Evolutionary conservation across 2,888 invertebrate genomes (phyloP).

Genomic region (Operophtera brumata): DNA sequence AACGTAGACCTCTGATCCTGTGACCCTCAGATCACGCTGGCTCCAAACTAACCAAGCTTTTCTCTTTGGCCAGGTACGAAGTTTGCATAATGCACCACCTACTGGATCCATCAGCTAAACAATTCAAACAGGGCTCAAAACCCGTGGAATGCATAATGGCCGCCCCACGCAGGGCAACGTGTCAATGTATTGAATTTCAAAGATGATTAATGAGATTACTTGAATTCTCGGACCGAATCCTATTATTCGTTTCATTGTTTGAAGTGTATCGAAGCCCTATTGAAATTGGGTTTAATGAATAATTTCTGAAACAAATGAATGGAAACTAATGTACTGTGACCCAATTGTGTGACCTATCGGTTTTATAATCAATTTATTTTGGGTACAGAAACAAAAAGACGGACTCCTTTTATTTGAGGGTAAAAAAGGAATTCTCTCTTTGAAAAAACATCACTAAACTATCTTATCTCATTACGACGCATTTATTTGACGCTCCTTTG

Average conservation of each 20-base stretch:
- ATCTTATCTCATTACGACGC: too few relatives aligned
- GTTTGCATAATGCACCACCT: neutral
- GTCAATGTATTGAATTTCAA: conserved; percentile 78
- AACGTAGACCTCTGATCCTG: too few relatives aligned
- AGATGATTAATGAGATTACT: conserved; percentile 75
- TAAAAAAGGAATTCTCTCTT: too few relatives aligned
- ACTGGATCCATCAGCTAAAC: conserved; percentile 9
- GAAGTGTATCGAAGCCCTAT: conserved; percentile 30
- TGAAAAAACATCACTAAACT: too few relatives aligned
- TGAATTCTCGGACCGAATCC: conserved; percentile 55
- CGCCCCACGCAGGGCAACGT: conserved; percentile 50
- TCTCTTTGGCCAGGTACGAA: too few relatives aligned
- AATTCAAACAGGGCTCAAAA: conserved; percentile 41
- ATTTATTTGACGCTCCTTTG: too few relatives aligned
- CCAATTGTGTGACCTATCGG: neutral
- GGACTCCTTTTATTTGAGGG: too few relatives aligned
- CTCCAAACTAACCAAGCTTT: too few relatives aligned
- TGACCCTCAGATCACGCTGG: too few relatives aligned
- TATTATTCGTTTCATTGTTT: conserved; percentile 51
- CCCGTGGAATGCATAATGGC: conserved; percentile 63
- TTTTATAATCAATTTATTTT: too few relatives aligned
- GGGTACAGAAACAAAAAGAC: too few relatives aligned
- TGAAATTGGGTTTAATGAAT: conserved; percentile 17
- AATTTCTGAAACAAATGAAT: conserved; percentile 19
- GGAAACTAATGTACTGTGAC: conserved; percentile 8